A percentile compares a stretch with the other conserved stretches of the same genome.
phyloP scores from a whole-genome alignment of 2,797 vertebrate genomes.

The Hoplostethus atlanticus region DNA sequence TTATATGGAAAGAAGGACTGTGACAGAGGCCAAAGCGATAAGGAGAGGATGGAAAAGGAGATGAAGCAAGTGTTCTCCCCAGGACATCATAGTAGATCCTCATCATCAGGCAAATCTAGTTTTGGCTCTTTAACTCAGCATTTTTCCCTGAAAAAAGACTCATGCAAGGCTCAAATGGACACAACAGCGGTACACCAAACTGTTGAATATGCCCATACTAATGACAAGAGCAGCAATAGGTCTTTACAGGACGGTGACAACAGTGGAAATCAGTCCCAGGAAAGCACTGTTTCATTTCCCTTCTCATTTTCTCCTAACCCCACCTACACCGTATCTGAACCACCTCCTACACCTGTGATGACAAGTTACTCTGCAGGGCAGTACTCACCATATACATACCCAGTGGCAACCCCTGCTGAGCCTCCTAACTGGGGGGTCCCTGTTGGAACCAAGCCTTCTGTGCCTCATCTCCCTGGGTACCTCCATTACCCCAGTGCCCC shows the following conservation, averaged over 20 bases:
- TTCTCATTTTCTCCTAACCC: slow-evolving; percentile 9
- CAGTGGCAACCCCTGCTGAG: slow-evolving; percentile 4
- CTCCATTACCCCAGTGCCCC: slow-evolving; percentile 21
- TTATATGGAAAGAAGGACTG: slow-evolving; percentile 73
- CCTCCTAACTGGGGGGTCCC: slow-evolving; percentile 18
- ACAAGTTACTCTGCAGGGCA: slow-evolving; percentile 37
- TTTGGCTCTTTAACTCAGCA: slow-evolving; percentile 35
- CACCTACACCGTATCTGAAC: slow-evolving; percentile 6
- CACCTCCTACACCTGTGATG: neutral
- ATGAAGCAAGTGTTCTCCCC: slow-evolving; percentile 6
- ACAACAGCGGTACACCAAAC: neutral
- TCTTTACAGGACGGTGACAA: slow-evolving; percentile 15
- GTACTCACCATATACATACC: slow-evolving; percentile 30
- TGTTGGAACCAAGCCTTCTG: neutral
- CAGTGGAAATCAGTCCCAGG: slow-evolving; percentile 11
- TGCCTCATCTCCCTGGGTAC: slow-evolving; percentile 39
- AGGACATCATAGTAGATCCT: slow-evolving; percentile 48
- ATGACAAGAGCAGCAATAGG: slow-evolving; percentile 4
- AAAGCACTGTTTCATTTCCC: slow-evolving; percentile 8
- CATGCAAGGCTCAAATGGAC: neutral
- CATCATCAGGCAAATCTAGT: slow-evolving; percentile 65
- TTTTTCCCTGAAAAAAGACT: slow-evolving; percentile 31
- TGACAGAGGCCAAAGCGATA: neutral
- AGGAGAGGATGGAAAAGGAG: slow-evolving; percentile 37
- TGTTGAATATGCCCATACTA: neutral